Conservation (phyloP, 2,797 vertebrate species). For the Dipus sagitta region DNA sequence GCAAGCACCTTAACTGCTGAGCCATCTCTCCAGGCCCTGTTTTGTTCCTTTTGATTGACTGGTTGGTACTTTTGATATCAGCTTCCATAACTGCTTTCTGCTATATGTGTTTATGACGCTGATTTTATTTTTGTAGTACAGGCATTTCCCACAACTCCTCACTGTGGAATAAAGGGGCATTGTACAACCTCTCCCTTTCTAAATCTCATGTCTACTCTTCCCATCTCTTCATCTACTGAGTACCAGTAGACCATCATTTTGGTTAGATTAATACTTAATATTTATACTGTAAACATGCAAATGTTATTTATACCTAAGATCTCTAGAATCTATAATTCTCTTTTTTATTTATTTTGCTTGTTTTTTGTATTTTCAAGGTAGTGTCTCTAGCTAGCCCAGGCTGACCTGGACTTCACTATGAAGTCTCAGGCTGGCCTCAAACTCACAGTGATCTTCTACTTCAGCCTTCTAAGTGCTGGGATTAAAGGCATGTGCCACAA, state of each 20-base stretch:
- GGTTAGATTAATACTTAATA: not conserved
- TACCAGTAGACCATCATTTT: not conserved
- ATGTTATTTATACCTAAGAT: not conserved
- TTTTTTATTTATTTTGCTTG: not conserved
- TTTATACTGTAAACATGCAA: not conserved
- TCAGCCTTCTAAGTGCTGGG: no score
- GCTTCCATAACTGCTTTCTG: not conserved
- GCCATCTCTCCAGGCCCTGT: no score
- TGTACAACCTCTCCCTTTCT: not conserved
- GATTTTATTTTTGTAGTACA: not conserved
- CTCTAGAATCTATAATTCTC: not conserved
- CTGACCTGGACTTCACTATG: no score
- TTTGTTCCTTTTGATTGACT: not conserved
- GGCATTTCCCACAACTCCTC: not conserved
- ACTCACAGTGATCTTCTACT: no score
- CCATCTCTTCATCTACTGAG: not conserved
- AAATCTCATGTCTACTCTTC: not conserved
- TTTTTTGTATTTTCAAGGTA: no score
- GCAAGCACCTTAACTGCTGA: no score
- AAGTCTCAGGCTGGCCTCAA: no score
- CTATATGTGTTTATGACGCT: not conserved
- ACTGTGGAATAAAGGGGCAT: not conserved
- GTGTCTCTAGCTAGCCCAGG: no score
- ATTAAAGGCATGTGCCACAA: no score
- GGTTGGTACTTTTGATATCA: not conserved